Conservation (phyloP, 2,113 vertebrate species). For the Cromileptes altivelis region DNA sequence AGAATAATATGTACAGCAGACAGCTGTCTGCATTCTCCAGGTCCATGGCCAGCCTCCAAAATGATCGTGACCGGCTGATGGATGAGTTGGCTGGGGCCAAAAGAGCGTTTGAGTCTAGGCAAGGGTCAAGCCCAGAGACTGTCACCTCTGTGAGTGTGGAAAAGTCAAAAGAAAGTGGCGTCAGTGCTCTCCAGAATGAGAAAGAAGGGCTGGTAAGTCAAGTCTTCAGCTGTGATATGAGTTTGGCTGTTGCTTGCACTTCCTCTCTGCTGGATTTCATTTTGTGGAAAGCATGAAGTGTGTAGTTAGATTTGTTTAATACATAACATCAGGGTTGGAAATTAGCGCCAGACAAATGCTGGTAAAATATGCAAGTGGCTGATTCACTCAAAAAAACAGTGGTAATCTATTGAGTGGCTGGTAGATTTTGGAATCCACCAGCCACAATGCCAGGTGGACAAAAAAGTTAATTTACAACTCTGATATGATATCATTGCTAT, state of each 20-base stretch:
- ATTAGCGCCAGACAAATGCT: too few relatives aligned
- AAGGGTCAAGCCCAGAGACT: constrained; percentile 66
- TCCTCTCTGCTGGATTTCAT: constrained; percentile 51
- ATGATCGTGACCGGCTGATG: constrained; percentile 88
- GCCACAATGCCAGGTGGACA: too few relatives aligned
- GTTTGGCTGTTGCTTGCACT: constrained; percentile 53
- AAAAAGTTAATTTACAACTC: too few relatives aligned
- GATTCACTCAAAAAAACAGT: too few relatives aligned
- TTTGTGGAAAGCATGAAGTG: constrained; percentile 61
- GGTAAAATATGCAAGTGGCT: too few relatives aligned
- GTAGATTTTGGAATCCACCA: too few relatives aligned
- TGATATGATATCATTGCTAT: constrained; percentile 38
- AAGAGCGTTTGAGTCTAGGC: constrained; percentile 77
- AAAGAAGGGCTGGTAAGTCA: constrained; percentile 82
- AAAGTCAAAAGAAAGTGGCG: constrained; percentile 69
- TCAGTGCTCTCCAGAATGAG: constrained; percentile 63
- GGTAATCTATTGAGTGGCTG: too few relatives aligned
- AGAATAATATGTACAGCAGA: constrained; percentile 78
- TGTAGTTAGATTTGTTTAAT: constrained; percentile 1
- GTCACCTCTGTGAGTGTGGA: constrained; percentile 45
- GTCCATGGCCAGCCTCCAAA: constrained; percentile 92
- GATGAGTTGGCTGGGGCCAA: constrained; percentile 84
- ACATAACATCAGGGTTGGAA: too few relatives aligned
- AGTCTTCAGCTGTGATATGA: constrained; percentile 61
- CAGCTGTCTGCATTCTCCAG: constrained; percentile 90